Conservation (phyloP, 2,113 vertebrate species). For the Chionis minor region DNA sequence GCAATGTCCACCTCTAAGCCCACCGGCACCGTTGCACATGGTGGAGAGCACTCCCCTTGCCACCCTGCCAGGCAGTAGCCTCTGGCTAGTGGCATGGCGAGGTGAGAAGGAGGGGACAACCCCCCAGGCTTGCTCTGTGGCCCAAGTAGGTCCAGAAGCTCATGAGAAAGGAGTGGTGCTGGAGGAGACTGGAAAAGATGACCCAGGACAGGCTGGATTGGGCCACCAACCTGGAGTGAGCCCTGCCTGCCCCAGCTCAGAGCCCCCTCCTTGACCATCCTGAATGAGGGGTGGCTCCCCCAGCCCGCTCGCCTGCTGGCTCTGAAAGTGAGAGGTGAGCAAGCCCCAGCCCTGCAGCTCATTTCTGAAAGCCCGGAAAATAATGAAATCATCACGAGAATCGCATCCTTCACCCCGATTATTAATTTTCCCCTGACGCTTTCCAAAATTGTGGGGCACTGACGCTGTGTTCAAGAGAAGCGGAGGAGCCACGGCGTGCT, state of each 20-base stretch:
- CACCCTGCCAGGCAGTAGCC: not conserved
- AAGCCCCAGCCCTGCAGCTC: not conserved
- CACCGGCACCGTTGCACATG: not conserved
- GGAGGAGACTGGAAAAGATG: not conserved
- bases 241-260: not conserved
- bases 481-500: not conserved
- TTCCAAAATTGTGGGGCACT: accelerated
- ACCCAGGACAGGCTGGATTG: not conserved
- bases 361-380: not conserved
- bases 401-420: not conserved
- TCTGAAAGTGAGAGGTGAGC: not conserved
- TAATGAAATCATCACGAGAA: not conserved
- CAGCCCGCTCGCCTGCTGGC: accelerated
- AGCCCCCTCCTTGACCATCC: not conserved
- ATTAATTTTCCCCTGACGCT: not conserved
- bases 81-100: not conserved
- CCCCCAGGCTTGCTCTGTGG: not conserved
- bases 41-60: not conserved
- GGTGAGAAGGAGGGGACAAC: not conserved
- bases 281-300: not conserved
- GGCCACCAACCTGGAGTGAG: not conserved
- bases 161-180: not conserved
- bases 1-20: not conserved
- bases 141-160: not conserved
- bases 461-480: not conserved